Evolutionary conservation across 2,797 vertebrate species (phyloP).

Genomic region (Mormyrops boulengeri): DNA sequence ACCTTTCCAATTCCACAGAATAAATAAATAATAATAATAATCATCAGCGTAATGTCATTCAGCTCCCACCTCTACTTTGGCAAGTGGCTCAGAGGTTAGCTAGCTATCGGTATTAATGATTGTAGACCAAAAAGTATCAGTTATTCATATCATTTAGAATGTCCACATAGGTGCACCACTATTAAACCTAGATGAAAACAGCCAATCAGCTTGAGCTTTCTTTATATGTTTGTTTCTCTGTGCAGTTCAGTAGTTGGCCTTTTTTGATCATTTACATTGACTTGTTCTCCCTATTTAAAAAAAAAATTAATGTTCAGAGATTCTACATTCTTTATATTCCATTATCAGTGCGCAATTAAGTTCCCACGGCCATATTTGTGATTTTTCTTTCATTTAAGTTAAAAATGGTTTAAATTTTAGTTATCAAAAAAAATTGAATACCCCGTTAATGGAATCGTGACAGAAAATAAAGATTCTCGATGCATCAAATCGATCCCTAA

Average conservation of each 20-base stretch:
- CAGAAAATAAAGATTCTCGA: neutral
- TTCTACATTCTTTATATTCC: neutral
- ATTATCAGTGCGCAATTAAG: neutral
- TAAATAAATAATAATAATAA: neutral
- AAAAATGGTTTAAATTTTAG: neutral
- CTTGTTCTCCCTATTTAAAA: neutral
- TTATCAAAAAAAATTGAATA: neutral
- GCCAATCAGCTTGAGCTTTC: neutral
- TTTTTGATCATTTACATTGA: neutral
- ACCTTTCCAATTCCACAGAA: neutral
- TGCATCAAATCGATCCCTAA: neutral
- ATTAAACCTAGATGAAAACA: neutral
- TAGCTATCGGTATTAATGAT: neutral
- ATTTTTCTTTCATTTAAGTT: neutral
- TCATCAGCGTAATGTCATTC: neutral
- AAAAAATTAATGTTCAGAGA: neutral
- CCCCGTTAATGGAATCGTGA: neutral
- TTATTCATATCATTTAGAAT: neutral
- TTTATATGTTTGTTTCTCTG: neutral
- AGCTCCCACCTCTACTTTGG: neutral
- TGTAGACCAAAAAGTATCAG: neutral
- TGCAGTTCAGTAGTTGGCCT: neutral
- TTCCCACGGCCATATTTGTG: neutral
- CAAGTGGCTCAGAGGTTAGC: neutral
- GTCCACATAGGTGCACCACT: neutral